Percentiles rank a stretch among this genome's conserved stretches.
Evolutionary conservation across 2,797 vertebrate species (phyloP).

Genomic region (Arnoldichthys spilopterus): DNA sequence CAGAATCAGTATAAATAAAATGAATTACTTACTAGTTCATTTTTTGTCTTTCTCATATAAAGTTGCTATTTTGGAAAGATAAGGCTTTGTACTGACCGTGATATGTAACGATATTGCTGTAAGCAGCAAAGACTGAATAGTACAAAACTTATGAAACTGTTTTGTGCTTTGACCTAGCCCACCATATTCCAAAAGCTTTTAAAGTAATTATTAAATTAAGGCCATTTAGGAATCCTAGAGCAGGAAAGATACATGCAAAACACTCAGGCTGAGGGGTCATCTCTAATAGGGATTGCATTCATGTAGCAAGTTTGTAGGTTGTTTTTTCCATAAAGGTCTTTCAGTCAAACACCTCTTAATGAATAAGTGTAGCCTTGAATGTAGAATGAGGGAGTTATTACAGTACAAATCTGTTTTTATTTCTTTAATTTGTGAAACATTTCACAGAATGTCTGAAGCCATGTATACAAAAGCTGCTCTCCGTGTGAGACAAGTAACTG

Average conservation of each 20-base stretch:
- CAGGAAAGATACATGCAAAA: background rate
- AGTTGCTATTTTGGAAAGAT: background rate
- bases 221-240: background rate
- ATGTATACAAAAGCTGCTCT: conserved; percentile 26
- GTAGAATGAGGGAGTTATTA: conserved; percentile 4
- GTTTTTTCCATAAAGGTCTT: background rate
- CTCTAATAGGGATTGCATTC: background rate
- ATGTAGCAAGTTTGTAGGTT: background rate
- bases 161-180: too few species aligned
- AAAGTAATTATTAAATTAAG: too few species aligned
- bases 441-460: background rate
- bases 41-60: background rate
- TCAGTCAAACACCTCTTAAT: background rate
- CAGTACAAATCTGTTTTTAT: conserved; percentile 1
- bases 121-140: background rate
- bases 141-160: background rate
- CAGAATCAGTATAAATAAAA: background rate
- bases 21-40: background rate
- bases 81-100: background rate
- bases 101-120: background rate
- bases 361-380: background rate
- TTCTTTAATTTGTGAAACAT: background rate
- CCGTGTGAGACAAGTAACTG: background rate
- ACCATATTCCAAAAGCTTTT: too few species aligned
- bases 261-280: background rate